Conservation (phyloP, 2,797 vertebrate genomes). For the Fratercula arctica region DNA sequence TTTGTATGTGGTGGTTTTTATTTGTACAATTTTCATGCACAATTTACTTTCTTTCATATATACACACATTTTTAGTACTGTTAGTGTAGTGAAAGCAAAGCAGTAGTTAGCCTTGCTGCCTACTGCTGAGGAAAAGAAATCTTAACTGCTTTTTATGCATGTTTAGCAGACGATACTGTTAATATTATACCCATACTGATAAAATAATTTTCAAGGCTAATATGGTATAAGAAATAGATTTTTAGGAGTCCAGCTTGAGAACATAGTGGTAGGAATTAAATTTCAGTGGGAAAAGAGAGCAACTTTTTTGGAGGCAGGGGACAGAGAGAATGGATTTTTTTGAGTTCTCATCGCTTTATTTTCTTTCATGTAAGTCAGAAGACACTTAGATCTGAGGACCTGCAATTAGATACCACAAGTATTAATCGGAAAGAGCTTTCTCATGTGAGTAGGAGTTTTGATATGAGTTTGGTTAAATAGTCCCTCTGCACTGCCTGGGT, state of each 20-base stretch:
- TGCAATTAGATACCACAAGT: background rate
- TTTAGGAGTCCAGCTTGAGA: background rate
- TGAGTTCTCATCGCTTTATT: background rate
- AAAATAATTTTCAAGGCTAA: background rate
- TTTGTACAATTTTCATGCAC: background rate
- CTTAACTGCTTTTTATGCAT: background rate
- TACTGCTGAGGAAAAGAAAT: background rate
- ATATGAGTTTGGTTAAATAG: background rate
- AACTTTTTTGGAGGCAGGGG: background rate
- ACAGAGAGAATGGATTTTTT: background rate
- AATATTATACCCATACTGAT: background rate
- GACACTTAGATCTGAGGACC: background rate
- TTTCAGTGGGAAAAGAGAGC: background rate
- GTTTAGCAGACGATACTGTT: background rate
- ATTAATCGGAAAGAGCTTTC: background rate
- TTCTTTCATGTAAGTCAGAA: background rate
- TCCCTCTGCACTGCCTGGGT: background rate
- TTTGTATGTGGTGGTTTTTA: background rate
- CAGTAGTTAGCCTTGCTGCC: background rate
- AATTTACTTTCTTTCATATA: background rate
- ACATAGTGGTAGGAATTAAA: background rate
- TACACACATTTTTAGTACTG: background rate
- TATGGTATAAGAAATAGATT: background rate
- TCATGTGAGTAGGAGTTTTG: background rate
- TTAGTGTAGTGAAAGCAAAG: slow-evolving; percentile 9